Evolutionary conservation across 2,113 vertebrate genomes (phyloP).

Genomic region (Polypterus bichir): DNA sequence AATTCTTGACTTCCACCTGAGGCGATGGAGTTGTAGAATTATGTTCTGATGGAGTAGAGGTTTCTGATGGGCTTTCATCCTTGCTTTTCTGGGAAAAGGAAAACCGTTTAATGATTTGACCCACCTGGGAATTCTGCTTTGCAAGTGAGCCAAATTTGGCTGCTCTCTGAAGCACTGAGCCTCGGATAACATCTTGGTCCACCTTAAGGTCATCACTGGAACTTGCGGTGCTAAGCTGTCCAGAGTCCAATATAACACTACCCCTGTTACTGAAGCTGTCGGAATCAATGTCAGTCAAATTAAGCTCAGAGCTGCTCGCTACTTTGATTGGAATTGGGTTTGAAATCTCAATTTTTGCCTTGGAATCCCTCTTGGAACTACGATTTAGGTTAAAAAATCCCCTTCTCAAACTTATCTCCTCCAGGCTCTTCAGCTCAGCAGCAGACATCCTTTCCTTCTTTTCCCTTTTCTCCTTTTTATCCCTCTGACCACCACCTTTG

Average conservation of each 20-base stretch:
- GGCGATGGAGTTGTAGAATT: constrained; percentile 57
- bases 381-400: constrained; percentile 86
- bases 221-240: constrained; percentile 54
- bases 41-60: constrained; percentile 54
- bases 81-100: constrained; percentile 64
- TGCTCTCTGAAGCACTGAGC: constrained; percentile 72
- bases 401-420: constrained; percentile 84
- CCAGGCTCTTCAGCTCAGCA: constrained; percentile 78
- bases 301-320: constrained; percentile 68
- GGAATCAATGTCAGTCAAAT: constrained; percentile 57
- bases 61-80: constrained; percentile 63
- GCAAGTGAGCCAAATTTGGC: constrained; percentile 74
- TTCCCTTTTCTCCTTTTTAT: constrained; percentile 80
- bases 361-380: constrained; percentile 70
- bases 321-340: constrained; percentile 89
- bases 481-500: constrained; percentile 56
- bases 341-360: constrained; percentile 78
- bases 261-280: constrained; percentile 58
- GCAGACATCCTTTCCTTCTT: constrained; percentile 92
- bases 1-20: constrained; percentile 50
- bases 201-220: constrained; percentile 65
- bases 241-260: constrained; percentile 50
- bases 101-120: constrained; percentile 59
- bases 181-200: constrained; percentile 53
- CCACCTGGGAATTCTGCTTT: constrained; percentile 63